phyloP scores from a whole-genome alignment of 1,140 invertebrate genomes.

The Venturia canescens region DNA sequence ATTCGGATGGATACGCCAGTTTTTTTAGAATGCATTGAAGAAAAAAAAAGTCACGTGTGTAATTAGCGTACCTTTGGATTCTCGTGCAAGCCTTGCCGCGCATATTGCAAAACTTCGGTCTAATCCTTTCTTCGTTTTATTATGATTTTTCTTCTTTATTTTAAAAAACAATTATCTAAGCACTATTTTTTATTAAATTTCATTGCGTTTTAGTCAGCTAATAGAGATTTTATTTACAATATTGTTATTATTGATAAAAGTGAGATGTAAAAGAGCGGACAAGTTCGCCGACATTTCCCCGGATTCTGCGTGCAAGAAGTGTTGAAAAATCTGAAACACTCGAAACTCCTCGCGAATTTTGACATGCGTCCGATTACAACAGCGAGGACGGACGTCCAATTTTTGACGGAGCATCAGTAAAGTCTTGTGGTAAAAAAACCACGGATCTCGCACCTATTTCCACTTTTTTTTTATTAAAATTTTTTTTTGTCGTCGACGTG shows the following conservation, averaged over 20 bases:
- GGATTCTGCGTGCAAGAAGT: conserved; percentile 52
- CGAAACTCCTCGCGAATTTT: background rate
- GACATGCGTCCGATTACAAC: no score
- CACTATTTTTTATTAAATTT: conserved; percentile 53
- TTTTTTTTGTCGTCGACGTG: no score
- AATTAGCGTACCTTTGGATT: conserved; percentile 14
- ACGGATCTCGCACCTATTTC: no score
- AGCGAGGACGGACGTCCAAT: background rate
- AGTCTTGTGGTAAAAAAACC: no score
- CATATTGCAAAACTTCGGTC: conserved; percentile 37
- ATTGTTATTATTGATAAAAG: conserved; percentile 53
- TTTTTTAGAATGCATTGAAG: background rate
- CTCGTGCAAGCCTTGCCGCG: conserved; percentile 4
- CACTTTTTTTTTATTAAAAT: no score
- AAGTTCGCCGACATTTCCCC: conserved; percentile 65
- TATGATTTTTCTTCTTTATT: conserved; percentile 32
- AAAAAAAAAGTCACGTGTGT: conserved; percentile 13
- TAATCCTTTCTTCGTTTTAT: conserved; percentile 63
- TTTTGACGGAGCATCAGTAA: no score
- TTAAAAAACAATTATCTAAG: no score
- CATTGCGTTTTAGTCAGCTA: conserved; percentile 65
- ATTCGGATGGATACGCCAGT: background rate
- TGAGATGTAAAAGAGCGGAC: conserved; percentile 32
- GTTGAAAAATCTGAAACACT: background rate
- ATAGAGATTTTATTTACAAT: conserved; percentile 68